Evolutionary conservation across 2,113 vertebrate species (phyloP).

Genomic region (Sinocyclocheilus anshuiensis): DNA sequence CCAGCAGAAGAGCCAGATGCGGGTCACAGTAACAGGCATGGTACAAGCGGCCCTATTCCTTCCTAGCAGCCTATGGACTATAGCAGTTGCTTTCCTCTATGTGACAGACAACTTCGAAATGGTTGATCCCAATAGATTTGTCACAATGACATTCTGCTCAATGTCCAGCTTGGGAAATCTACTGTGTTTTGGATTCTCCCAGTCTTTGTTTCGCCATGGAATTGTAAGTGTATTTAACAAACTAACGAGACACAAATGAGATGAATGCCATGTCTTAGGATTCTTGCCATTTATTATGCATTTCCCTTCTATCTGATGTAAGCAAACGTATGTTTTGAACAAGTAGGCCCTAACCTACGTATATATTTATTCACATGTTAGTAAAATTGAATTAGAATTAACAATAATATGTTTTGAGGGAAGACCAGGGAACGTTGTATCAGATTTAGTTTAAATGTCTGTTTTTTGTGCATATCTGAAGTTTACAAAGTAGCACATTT

Average conservation of each 20-base stretch:
- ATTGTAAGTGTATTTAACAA: neutral
- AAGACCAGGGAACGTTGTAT: neutral
- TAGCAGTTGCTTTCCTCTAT: constrained; percentile 3
- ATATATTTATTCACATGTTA: neutral
- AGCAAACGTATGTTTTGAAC: neutral
- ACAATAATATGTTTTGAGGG: neutral
- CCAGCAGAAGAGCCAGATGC: constrained; percentile 45
- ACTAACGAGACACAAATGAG: neutral
- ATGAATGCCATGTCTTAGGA: neutral
- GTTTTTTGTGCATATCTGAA: neutral
- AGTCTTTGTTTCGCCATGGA: constrained; percentile 37
- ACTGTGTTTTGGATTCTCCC: constrained; percentile 46
- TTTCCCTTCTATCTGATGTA: neutral
- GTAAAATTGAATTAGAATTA: neutral
- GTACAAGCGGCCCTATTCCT: constrained; percentile 44
- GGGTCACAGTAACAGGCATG: constrained; percentile 45
- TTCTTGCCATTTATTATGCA: neutral
- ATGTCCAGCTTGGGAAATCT: constrained; percentile 32
- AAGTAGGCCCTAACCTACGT: neutral
- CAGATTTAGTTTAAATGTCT: neutral
- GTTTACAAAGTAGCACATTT: neutral
- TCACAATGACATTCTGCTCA: constrained; percentile 28
- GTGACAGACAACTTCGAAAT: neutral
- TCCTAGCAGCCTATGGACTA: constrained; percentile 32
- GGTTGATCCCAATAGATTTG: constrained; percentile 21